These are phyloP conservation scores for Panthera leo DNA, from an alignment of 2,113 vertebrate species.

Conservation along the genomic window DNA sequence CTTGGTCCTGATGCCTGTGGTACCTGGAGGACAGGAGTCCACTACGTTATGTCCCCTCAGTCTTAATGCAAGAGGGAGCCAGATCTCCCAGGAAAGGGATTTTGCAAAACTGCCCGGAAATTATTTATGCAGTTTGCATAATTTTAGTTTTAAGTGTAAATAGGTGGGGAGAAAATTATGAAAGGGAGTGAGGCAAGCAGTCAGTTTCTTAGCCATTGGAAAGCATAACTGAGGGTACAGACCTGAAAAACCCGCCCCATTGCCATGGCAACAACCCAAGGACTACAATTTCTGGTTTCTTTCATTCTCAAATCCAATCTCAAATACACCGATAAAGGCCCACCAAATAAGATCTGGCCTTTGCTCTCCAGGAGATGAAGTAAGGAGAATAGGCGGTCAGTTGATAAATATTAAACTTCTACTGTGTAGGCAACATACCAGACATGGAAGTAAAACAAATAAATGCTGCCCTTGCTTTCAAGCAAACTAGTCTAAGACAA, in stretches of 20 bases:
- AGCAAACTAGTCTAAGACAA: neutral
- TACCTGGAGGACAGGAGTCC: neutral
- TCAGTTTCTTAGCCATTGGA: neutral
- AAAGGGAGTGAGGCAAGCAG: neutral
- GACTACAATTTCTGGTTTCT: neutral
- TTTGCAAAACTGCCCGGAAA: neutral
- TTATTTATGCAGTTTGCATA: neutral
- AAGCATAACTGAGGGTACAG: neutral
- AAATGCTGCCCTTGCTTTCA: neutral
- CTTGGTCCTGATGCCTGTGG: neutral
- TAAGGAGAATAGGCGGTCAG: neutral
- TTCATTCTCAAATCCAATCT: neutral
- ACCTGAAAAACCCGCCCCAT: neutral
- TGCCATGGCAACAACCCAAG: neutral
- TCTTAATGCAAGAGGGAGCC: neutral
- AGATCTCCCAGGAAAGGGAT: neutral
- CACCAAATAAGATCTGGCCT: neutral
- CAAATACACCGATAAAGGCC: neutral
- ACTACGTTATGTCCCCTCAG: fast-evolving
- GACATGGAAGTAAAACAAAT: neutral
- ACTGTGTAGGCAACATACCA: neutral
- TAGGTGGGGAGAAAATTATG: neutral
- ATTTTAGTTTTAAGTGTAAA: neutral
- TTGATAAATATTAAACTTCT: neutral
- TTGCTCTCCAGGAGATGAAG: neutral